Percentiles rank a stretch among this genome's conserved stretches.
Evolutionary conservation across 2,888 invertebrate genomes (phyloP).

Genomic region (Synergus japonicus): DNA sequence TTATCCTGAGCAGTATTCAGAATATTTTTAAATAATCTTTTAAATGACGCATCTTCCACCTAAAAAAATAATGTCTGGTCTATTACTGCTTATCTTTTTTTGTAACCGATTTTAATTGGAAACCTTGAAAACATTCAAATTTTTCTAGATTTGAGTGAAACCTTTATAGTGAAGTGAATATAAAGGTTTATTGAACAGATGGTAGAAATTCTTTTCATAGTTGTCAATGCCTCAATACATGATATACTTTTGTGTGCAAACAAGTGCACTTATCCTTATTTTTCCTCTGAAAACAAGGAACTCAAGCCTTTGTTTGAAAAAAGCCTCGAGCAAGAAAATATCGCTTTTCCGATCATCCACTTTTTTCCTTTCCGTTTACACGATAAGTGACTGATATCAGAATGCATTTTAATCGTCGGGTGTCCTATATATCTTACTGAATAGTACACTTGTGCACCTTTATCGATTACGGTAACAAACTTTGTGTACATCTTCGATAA

Average conservation of each 20-base stretch:
- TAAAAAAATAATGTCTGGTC: not conserved
- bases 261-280: slow-evolving; percentile 6
- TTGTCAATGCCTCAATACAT: not conserved
- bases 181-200: not conserved
- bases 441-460: not conserved
- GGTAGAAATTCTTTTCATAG: slow-evolving; percentile 10
- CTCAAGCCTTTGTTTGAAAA: not conserved
- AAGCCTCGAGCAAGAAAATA: not conserved
- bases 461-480: not conserved
- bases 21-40: slow-evolving; percentile 9
- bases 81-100: not conserved
- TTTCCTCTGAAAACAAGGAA: not conserved
- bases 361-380: not conserved
- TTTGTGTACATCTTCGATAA: not conserved
- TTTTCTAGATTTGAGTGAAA: not conserved
- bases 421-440: not conserved
- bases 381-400: not conserved
- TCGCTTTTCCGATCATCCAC: not conserved
- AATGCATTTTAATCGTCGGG: not conserved
- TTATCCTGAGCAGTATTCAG: slow-evolving; percentile 29
- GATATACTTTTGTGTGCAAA: not conserved
- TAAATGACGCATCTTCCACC: not conserved
- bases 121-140: not conserved
- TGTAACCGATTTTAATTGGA: not conserved
- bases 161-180: not conserved